These are phyloP conservation scores for Kradibia gibbosae DNA, from an alignment of 1,140 invertebrate species.

Conservation along the genomic window DNA sequence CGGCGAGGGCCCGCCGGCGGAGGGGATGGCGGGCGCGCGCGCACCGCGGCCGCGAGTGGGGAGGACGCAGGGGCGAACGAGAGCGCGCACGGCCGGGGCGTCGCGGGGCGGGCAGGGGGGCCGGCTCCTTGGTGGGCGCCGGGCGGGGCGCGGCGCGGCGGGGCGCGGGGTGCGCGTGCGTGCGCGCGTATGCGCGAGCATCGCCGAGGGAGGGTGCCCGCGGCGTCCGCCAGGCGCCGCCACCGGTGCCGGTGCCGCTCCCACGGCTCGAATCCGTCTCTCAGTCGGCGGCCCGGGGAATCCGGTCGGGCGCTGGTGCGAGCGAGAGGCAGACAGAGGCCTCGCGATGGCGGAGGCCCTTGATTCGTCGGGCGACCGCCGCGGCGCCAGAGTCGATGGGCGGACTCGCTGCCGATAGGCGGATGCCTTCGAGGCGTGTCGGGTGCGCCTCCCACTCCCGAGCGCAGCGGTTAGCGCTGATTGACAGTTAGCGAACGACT, in stretches of 20 bases:
- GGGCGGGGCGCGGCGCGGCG: constrained; percentile 38
- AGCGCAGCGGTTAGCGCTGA: constrained; percentile 71
- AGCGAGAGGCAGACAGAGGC: constrained; percentile 40
- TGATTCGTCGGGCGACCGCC: constrained; percentile 56
- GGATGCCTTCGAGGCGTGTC: constrained; percentile 60
- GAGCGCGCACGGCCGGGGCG: neutral
- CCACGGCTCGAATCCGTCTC: constrained; percentile 12
- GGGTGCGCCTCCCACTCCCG: constrained; percentile 70
- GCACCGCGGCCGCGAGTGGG: constrained; percentile 21
- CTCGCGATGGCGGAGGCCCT: constrained; percentile 62
- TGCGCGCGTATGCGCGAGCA: constrained; percentile 25
- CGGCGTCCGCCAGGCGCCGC: constrained; percentile 49
- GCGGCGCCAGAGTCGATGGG: constrained; percentile 58
- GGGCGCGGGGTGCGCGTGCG: neutral
- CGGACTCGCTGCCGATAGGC: constrained; percentile 62
- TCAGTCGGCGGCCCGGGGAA: neutral
- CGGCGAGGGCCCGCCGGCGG: constrained; percentile 3
- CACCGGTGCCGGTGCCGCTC: constrained; percentile 24
- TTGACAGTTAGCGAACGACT: constrained; percentile 81
- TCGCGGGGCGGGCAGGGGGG: neutral
- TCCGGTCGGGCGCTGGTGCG: no score
- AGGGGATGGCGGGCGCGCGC: neutral
- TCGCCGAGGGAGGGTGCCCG: neutral
- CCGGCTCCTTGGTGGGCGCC: neutral
- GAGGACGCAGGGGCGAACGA: neutral